Conservation (phyloP, 2,888 invertebrate genomes). For the Eretmocerus hayati region DNA sequence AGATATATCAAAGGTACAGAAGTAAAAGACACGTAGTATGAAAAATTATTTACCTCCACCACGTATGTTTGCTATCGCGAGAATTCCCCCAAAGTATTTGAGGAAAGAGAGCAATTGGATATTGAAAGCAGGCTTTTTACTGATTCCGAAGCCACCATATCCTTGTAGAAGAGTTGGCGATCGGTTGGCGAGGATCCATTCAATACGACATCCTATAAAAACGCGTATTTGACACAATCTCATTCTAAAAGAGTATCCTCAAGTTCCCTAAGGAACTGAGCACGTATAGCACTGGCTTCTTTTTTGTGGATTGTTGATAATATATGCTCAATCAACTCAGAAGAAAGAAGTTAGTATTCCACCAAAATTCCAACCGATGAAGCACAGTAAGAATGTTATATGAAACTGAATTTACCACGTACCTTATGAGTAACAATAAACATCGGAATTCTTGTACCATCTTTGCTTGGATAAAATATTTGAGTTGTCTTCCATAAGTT, state of each 20-base stretch:
- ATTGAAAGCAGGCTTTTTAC: conserved; percentile 84
- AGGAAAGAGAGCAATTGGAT: conserved; percentile 84
- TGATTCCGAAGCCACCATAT: conserved; percentile 95
- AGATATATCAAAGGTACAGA: background rate
- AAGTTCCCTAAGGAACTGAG: too few species aligned
- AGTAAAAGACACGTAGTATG: background rate
- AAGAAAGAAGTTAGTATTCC: conserved; percentile 18
- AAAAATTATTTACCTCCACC: conserved; percentile 73
- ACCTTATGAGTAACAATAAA: conserved; percentile 82
- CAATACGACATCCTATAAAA: conserved; percentile 57
- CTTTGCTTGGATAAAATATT: conserved; percentile 87
- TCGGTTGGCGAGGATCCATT: conserved; percentile 66
- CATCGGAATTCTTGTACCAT: conserved; percentile 93
- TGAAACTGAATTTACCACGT: conserved; percentile 26
- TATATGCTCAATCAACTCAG: too few species aligned
- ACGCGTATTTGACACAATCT: too few species aligned
- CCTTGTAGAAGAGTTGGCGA: conserved; percentile 87
- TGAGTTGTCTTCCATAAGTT: conserved; percentile 77
- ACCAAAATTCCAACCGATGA: too few species aligned
- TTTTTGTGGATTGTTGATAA: too few species aligned
- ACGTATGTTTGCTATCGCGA: conserved; percentile 88
- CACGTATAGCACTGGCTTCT: too few species aligned
- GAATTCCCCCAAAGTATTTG: conserved; percentile 79
- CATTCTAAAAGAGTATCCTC: too few species aligned
- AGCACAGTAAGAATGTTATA: too few species aligned